Base-by-base conservation (phyloP, 2,113 vertebrate species). In the Amphilophus citrinellus region DNA sequence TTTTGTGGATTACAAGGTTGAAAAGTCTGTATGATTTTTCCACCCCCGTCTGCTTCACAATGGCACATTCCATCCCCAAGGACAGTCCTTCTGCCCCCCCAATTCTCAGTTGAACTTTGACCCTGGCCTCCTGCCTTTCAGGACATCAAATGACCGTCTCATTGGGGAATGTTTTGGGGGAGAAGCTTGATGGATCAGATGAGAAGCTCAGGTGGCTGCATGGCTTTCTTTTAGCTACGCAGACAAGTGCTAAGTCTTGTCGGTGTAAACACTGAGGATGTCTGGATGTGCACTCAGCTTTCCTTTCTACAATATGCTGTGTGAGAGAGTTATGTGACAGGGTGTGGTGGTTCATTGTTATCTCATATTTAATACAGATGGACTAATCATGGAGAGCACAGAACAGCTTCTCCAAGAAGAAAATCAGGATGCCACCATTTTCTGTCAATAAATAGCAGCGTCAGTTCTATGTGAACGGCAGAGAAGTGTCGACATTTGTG, bases 91-190 rank as follows among this genome's bases (percentile, higher is more conserved):
- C 35, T 60, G 32, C 80, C 77, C 79, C 62, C 90, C 44, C 44
- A 56, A 4, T 80, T 92, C 88, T 89, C 86, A 83, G 87, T 88
- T 96, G 94, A 96, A 94, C 94, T 94, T 83, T 95, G 93, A 95
- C 94, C 93, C 91, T 57, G 68, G 89, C 82, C 91, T 90, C 80
- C 92, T 92, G 87, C 91, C 90, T 95, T 91, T 90, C 89, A 86
- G 87, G 89, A 94, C 93, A 92, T 94, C 91, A 95, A 91, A 92
- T 91, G 90, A 92, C 83, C 89, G 85, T 83, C 79, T 93, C 80
- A 53, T 84, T 88, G 85, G 80, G 80, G 81, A 83, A 88, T 91
- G 82, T 84, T 88, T 84, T 77, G 77, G 59, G 80, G 61, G 57
- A 82, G 66, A 53, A 84, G 65, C 86, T 87, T 76, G 59, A 61